Evolutionary conservation across 2,888 invertebrate species (phyloP), one percentile per base, ranked within the genome.

Genomic region (Hirtodrosophila alboralis): DNA sequence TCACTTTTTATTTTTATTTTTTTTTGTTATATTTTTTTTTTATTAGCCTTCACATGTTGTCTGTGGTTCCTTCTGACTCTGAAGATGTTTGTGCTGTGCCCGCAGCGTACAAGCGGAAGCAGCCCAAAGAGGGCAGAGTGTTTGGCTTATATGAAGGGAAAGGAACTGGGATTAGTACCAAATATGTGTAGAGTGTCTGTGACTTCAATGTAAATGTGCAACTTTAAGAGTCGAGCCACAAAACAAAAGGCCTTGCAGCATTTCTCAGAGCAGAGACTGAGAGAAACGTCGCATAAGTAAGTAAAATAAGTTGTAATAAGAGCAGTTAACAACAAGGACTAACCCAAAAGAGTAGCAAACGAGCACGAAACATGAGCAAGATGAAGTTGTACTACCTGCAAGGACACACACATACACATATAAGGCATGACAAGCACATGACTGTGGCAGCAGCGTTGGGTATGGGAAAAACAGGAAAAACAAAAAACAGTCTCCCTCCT

Each of bases 271-370:
- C 67, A 68, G 38, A 83, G n/a, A n/a, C n/a, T n/a, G n/a, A n/a
- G n/a, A n/a, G n/a, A n/a, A n/a, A n/a, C n/a, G n/a, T n/a, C n/a
- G n/a, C n/a, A n/a, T n/a, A n/a, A n/a, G n/a, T 75, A 72, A 75
- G 75, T 76, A 76, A 80, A 85, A 86, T 83, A 85, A 80, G 84
- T 85, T 85, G 79, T 79, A 79, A 79, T 79, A 86, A 85, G 86
- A 85, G 81, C 69, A 84, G 79, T 84, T 85, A 79, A 84, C 79
- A 79, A 84, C 70, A 65, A 69, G 77, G 59, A 64, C 65, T 67
- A 63, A 69, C 68, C 65, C 68, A 68, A 60, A 61, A 54, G 45
- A 52, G 44, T 28, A 44, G 27, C 26, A 23, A 30, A 63, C 69
- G 53, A 18, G 47, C 37, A 52, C 54, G 40, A 40, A 57, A 49